Conservation (phyloP, 2,797 vertebrate genomes). For the Momotus momota region DNA sequence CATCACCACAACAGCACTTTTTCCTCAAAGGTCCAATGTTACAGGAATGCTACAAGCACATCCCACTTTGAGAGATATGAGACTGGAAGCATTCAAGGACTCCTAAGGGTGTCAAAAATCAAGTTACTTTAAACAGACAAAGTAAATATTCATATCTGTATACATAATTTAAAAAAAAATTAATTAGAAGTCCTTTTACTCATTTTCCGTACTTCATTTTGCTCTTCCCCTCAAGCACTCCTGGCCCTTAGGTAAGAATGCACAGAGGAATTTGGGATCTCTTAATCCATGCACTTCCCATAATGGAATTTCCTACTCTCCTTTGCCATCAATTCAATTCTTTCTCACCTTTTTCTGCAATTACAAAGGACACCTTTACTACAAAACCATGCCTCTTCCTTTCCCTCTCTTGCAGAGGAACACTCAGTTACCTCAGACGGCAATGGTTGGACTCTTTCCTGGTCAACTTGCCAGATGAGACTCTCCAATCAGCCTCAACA, state of each 20-base stretch:
- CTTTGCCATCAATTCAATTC: not conserved
- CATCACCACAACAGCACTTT: not conserved
- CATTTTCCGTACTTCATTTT: not conserved
- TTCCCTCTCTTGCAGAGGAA: not conserved
- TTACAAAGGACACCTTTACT: not conserved
- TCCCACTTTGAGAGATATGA: not conserved
- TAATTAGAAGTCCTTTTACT: not conserved
- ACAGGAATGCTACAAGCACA: not conserved
- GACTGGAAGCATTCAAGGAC: not conserved
- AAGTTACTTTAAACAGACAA: not conserved
- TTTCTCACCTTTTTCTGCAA: not conserved
- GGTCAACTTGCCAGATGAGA: not conserved
- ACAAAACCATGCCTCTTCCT: not conserved
- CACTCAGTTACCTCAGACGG: not conserved
- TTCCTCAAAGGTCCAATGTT: not conserved
- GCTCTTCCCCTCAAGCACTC: not conserved
- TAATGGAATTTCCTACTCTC: not conserved
- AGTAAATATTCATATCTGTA: not conserved
- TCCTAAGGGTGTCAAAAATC: not conserved
- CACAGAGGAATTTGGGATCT: not conserved
- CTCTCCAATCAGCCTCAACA: not conserved
- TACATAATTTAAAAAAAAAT: not conserved
- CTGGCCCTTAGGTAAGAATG: not conserved
- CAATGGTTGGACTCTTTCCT: not conserved
- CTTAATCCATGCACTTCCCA: not conserved